These are phyloP conservation scores for Alsophila aescularia DNA, from an alignment of 2,888 invertebrate species.

Conservation along the genomic window DNA sequence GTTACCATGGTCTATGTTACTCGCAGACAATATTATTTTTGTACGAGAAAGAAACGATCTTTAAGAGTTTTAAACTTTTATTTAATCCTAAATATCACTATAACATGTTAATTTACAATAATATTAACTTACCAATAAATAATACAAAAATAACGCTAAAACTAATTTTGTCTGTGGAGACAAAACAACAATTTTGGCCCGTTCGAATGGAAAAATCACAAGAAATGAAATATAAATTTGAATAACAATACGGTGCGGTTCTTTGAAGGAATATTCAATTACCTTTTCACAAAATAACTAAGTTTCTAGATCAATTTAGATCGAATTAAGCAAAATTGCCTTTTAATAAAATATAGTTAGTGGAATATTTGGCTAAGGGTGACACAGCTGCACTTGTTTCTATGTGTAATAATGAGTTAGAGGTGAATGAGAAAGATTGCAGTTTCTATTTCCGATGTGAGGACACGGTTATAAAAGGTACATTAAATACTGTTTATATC, in stretches of 20 bases:
- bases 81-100: conserved; percentile 74
- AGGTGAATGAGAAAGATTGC: conserved; percentile 3
- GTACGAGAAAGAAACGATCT: background rate
- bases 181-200: conserved; percentile 73
- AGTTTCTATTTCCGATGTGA: conserved; percentile 53
- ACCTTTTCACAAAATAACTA: conserved; percentile 2
- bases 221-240: conserved; percentile 44
- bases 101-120: conserved; percentile 81
- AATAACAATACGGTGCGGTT: conserved; percentile 11
- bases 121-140: conserved; percentile 82
- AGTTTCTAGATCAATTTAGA: conserved; percentile 8
- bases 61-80: conserved; percentile 42
- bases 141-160: conserved; percentile 80
- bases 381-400: conserved; percentile 49
- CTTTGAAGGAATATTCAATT: conserved; percentile 10
- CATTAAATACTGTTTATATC: conserved; percentile 46
- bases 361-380: conserved; percentile 53
- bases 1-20: too few relatives aligned
- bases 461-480: conserved; percentile 59
- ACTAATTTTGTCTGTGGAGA: conserved; percentile 62
- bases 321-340: conserved; percentile 20
- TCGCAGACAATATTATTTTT: too few relatives aligned
- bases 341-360: conserved; percentile 40
- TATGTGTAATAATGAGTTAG: conserved; percentile 42
- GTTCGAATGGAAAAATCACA: conserved; percentile 58